phyloP scores from a whole-genome alignment of 2,888 invertebrate genomes.

The Agrilus biguttatus region DNA sequence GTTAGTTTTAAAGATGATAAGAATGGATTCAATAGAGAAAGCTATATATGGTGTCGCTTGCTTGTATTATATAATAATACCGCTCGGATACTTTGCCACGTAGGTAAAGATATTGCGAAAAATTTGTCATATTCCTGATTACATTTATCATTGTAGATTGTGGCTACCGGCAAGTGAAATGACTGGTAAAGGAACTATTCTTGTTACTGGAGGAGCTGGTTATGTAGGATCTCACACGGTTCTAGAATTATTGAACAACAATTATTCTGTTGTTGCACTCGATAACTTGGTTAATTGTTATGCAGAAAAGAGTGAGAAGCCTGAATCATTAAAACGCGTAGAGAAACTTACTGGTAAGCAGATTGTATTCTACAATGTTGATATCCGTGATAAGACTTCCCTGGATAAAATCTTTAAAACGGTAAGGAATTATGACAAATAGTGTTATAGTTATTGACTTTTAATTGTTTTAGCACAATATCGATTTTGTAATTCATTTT shows the following conservation, averaged over 20 bases:
- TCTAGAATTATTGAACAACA: constrained; percentile 58
- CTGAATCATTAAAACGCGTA: constrained; percentile 63
- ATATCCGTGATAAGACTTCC: constrained; percentile 51
- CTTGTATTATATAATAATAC: constrained; percentile 29
- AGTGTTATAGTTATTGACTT: not conserved
- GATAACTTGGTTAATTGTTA: constrained; percentile 81
- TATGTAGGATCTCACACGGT: constrained; percentile 91
- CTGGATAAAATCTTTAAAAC: constrained; percentile 57
- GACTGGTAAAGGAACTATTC: constrained; percentile 37
- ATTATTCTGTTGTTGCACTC: constrained; percentile 66
- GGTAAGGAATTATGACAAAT: constrained; percentile 33
- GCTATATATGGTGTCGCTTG: constrained; percentile 24
- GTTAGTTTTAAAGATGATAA: no score
- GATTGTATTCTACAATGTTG: constrained; percentile 54
- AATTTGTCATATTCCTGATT: not conserved
- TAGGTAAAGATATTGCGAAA: constrained; percentile 20
- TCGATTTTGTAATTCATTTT: constrained; percentile 84
- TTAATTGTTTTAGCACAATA: constrained; percentile 48
- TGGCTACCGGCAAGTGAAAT: constrained; percentile 21
- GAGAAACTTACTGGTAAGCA: constrained; percentile 61
- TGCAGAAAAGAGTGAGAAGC: constrained; percentile 46
- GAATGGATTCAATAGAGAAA: constrained; percentile 24
- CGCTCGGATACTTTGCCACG: constrained; percentile 28
- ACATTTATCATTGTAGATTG: constrained; percentile 18
- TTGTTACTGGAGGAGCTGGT: constrained; percentile 91